These are phyloP conservation scores for Peromyscus nudipes DNA, from an alignment of 2,797 vertebrate species.

Conservation along the genomic window DNA sequence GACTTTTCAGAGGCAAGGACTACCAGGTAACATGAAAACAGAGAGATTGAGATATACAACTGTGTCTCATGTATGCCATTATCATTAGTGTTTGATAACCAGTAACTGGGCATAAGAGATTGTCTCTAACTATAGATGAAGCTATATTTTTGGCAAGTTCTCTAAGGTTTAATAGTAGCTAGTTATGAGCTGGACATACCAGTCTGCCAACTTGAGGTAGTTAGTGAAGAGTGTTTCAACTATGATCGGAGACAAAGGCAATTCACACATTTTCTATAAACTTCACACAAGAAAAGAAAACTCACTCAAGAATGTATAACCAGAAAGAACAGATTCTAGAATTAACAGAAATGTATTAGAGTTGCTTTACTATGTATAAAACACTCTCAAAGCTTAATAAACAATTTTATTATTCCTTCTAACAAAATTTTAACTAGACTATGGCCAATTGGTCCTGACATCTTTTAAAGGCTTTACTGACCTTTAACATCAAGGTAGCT, in stretches of 20 bases:
- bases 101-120: neutral
- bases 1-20: neutral
- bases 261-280: neutral
- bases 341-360: neutral
- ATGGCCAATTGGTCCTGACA: neutral
- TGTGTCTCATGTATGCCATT: neutral
- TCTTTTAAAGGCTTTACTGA: neutral
- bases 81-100: neutral
- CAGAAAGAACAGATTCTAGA: neutral
- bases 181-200: neutral
- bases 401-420: constrained; percentile 1
- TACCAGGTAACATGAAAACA: neutral
- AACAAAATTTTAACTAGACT: neutral
- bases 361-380: neutral
- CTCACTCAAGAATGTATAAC: neutral
- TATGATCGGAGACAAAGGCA: neutral
- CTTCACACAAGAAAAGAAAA: neutral
- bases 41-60: neutral
- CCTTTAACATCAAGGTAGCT: neutral
- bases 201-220: neutral
- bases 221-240: neutral
- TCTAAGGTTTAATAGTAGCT: neutral
- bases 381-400: neutral
- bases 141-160: neutral
- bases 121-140: neutral